Conservation (phyloP, 2,888 invertebrate species). For the Campaea margaritaria region DNA sequence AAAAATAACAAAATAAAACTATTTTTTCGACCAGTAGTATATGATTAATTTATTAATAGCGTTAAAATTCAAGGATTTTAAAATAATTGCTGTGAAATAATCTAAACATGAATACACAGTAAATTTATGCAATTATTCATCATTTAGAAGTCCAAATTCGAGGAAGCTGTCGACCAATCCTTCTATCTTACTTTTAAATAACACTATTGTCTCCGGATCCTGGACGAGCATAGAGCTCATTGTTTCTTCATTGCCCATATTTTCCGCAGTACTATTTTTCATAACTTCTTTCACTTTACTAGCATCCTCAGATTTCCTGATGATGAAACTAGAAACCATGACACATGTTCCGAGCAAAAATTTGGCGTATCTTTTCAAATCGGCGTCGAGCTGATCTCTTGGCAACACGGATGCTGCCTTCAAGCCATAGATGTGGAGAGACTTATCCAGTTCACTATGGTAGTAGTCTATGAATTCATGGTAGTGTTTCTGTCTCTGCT, state of each 20-base stretch:
- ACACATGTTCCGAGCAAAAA: slow-evolving; percentile 36
- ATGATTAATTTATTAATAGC: too few species aligned
- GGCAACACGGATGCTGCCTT: slow-evolving; percentile 47
- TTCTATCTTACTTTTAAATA: slow-evolving; percentile 18
- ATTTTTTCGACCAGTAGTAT: too few species aligned
- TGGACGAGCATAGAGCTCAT: neutral
- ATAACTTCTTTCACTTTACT: slow-evolving; percentile 18
- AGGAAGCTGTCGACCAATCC: slow-evolving; percentile 21
- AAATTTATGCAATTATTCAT: too few species aligned
- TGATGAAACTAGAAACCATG: slow-evolving; percentile 37
- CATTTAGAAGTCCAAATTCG: slow-evolving; percentile 22
- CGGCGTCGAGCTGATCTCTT: slow-evolving; percentile 49
- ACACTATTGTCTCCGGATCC: slow-evolving; percentile 3
- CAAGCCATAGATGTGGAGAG: slow-evolving; percentile 43
- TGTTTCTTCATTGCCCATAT: neutral
- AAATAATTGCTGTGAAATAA: too few species aligned
- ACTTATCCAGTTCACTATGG: slow-evolving; percentile 45
- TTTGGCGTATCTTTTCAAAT: slow-evolving; percentile 49
- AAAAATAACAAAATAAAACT: too few species aligned
- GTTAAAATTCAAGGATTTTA: too few species aligned
- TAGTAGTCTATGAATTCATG: slow-evolving; percentile 45
- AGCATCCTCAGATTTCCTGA: slow-evolving; percentile 46
- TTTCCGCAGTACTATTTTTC: neutral
- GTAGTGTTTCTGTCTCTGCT: slow-evolving; percentile 47
- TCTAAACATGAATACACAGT: too few species aligned